Base-by-base conservation (phyloP, 1,140 invertebrate genomes). In the Tetramorium simillimum region DNA sequence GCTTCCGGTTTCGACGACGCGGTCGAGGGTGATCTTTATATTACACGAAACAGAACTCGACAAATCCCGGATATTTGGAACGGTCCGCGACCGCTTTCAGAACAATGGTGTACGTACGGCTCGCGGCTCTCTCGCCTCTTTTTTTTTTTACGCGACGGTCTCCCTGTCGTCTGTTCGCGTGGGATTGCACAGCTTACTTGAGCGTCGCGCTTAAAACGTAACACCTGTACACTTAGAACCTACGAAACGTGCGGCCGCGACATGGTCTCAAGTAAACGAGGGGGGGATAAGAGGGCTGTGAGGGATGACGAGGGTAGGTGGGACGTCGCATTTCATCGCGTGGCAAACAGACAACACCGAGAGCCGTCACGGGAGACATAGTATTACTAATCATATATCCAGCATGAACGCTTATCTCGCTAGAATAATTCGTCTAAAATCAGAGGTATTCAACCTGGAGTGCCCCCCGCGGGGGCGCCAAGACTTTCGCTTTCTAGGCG, bases 221-320 rank as follows among this genome's bases (percentile, higher is more conserved):
- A 88, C 85, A 86, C 67, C 91, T 94, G 93, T 94, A 94, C 93
- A 94, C 92, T 94, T 94, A 94, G 63, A 90, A 92, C 67, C 91
- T 93, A 93, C 72, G 88, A 89, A 92, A 93, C 91, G 81, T 88
- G 63, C 70, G 84, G 37, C 63, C 85, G 84, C 80, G 90, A 91
- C 86, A 87, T 86, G 53, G 33, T 87, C 82, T 51, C 60, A 73
- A 75, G 73, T 88, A 88, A 82, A 73, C 78, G 37, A 14, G 14
- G 46, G 46, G 46, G 16, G 24, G n/a, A n/a, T 10, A 5, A 7
- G 5, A 2, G 51, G 6, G 2, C 12, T 1, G 69, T 24, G 33
- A 12, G 12, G 33, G n/a, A 37, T 10, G 24, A 12, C 0, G 21
- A 2, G 63, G 12, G 16, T 6, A 24, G 4, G 5, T 12, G 33